Conservation (phyloP, 2,113 vertebrate species). For the rabbit (Oryctolagus cuniculus) region DNA sequence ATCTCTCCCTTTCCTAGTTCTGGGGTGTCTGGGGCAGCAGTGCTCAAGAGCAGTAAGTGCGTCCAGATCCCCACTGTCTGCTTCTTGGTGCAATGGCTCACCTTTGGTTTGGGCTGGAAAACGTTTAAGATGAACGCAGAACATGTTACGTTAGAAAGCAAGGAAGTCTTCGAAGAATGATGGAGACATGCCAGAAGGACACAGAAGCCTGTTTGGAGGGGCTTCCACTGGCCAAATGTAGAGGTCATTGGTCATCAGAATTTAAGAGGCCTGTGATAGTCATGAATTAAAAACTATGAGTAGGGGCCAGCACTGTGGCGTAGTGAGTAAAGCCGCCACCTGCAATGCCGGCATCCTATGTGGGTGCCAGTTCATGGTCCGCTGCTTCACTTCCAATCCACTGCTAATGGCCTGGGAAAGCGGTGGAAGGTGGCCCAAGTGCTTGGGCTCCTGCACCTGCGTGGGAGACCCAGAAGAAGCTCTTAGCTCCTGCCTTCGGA, state of each 20-base stretch:
- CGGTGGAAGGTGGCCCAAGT: too few relatives aligned
- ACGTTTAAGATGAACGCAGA: constrained; percentile 50
- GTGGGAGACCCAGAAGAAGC: too few relatives aligned
- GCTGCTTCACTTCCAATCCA: too few relatives aligned
- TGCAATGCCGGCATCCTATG: too few relatives aligned
- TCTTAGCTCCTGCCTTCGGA: too few relatives aligned
- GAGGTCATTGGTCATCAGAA: constrained; percentile 17
- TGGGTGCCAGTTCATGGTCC: too few relatives aligned
- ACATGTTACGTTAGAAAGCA: constrained; percentile 34
- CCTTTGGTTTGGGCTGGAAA: neutral
- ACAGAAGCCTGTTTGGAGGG: neutral
- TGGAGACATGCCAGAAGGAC: neutral
- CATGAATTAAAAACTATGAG: constrained; percentile 8
- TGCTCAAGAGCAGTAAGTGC: neutral
- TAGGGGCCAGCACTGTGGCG: neutral
- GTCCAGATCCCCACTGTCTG: neutral
- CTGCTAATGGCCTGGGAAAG: too few relatives aligned
- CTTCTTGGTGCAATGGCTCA: constrained; percentile 23
- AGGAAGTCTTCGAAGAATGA: constrained; percentile 33
- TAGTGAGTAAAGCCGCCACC: too few relatives aligned
- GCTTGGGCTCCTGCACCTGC: too few relatives aligned
- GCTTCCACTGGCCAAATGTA: neutral
- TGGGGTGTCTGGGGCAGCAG: neutral
- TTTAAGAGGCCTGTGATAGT: constrained; percentile 17
- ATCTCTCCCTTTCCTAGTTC: neutral